phyloP scores from a whole-genome alignment of 2,797 vertebrate genomes.

The Ambastaia sidthimunki region DNA sequence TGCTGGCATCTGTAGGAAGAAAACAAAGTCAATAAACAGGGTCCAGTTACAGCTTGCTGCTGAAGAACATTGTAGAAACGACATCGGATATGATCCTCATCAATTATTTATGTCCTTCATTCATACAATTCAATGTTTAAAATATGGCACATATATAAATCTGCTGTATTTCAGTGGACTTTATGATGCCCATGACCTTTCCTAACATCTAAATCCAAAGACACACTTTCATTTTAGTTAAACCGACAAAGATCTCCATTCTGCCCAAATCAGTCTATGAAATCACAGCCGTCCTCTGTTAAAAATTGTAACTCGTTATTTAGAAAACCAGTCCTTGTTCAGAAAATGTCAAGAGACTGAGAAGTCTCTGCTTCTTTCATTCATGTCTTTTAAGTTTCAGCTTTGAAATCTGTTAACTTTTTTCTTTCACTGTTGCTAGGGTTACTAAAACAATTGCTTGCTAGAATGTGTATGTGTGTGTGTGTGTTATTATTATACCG shows the following conservation, averaged over 20 bases:
- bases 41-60: background rate
- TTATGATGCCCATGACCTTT: background rate
- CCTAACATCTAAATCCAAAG: background rate
- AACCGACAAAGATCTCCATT: background rate
- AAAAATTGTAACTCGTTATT: background rate
- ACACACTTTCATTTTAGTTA: background rate
- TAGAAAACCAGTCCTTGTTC: background rate
- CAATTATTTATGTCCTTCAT: background rate
- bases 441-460: conserved; percentile 40
- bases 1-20: too few species aligned
- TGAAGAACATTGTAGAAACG: background rate
- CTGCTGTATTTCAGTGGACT: background rate
- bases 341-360: conserved; percentile 3
- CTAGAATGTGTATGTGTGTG: conserved; percentile 2
- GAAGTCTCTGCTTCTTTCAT: conserved; percentile 14
- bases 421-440: conserved; percentile 36
- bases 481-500: background rate
- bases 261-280: background rate
- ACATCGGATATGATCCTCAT: background rate
- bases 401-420: conserved; percentile 17
- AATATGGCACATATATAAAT: background rate
- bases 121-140: background rate
- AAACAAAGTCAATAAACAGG: background rate
- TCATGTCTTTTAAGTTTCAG: conserved; percentile 25
- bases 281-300: background rate